phyloP scores from a whole-genome alignment of 2,888 invertebrate species.

The Adela reaumurella region DNA sequence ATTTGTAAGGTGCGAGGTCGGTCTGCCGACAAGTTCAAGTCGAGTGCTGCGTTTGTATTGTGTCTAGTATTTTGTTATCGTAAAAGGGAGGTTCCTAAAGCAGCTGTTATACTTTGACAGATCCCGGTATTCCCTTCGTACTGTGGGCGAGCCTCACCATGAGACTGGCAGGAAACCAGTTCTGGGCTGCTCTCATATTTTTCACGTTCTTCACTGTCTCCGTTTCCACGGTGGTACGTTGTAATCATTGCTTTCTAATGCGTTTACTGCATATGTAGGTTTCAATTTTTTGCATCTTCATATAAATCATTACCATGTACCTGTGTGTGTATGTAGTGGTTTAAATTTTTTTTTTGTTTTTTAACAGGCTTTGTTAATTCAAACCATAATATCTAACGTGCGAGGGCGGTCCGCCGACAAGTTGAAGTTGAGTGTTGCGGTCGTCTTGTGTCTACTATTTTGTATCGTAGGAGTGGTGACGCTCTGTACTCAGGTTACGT shows the following conservation, averaged over 20 bases:
- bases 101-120: no score
- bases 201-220: conserved; percentile 36
- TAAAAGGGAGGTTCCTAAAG: no score
- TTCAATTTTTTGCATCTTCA: no score
- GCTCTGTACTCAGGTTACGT: conserved; percentile 38
- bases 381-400: conserved; percentile 41
- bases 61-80: conserved; percentile 32
- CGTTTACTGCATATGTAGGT: no score
- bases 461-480: conserved; percentile 36
- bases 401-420: conserved; percentile 33
- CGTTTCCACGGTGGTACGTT: conserved; percentile 31
- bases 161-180: conserved; percentile 40
- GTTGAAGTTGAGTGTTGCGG: conserved; percentile 36
- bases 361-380: conserved; percentile 33
- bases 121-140: conserved; percentile 19
- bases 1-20: conserved; percentile 26
- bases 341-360: conserved; percentile 6
- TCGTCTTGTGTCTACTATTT: conserved; percentile 29
- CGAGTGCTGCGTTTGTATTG: conserved; percentile 34
- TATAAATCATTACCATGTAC: no score
- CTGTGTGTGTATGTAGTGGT: no score
- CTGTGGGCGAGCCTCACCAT: conserved; percentile 43
- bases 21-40: conserved; percentile 31
- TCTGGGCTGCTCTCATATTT: conserved; percentile 40
- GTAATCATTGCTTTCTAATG: no score